Conservation (phyloP, 2,113 vertebrate species). For the Laticauda laticaudata region DNA sequence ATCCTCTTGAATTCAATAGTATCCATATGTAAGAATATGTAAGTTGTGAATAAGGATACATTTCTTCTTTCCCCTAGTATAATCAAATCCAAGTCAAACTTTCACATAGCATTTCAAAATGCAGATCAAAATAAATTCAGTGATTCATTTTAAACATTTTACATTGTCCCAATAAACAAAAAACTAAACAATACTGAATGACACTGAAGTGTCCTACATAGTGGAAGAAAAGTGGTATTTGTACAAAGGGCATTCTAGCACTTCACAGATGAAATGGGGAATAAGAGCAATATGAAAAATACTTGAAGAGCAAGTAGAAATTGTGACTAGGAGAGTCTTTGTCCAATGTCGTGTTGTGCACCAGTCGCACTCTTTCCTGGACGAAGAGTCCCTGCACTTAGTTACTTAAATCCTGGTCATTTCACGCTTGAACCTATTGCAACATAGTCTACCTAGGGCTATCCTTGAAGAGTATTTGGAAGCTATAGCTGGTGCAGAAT, state of each 20-base stretch:
- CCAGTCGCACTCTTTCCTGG: not conserved
- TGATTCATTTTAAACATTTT: not conserved
- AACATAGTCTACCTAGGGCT: not conserved
- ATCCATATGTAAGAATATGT: not conserved
- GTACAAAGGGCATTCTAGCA: not conserved
- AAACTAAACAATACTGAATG: not conserved
- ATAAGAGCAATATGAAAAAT: not conserved
- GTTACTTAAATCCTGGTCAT: not conserved
- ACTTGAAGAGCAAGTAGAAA: not conserved
- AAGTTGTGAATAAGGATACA: not conserved
- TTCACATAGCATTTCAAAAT: not conserved
- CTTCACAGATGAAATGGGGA: not conserved
- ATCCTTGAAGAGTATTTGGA: not conserved
- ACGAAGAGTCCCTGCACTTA: not conserved
- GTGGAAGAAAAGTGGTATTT: not conserved
- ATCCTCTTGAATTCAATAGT: not conserved
- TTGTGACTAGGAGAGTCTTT: not conserved
- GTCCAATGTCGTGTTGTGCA: not conserved
- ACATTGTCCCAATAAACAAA: not conserved
- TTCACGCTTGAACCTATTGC: not conserved
- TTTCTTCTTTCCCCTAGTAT: not conserved
- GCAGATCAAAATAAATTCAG: not conserved
- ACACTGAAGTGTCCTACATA: not conserved
- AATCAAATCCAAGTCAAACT: not conserved
- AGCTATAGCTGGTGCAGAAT: not conserved